Evolutionary conservation across 2,113 vertebrate species (phyloP), one percentile per base, ranked within the genome.

Genomic region (Ictidomys tridecemlineatus): DNA sequence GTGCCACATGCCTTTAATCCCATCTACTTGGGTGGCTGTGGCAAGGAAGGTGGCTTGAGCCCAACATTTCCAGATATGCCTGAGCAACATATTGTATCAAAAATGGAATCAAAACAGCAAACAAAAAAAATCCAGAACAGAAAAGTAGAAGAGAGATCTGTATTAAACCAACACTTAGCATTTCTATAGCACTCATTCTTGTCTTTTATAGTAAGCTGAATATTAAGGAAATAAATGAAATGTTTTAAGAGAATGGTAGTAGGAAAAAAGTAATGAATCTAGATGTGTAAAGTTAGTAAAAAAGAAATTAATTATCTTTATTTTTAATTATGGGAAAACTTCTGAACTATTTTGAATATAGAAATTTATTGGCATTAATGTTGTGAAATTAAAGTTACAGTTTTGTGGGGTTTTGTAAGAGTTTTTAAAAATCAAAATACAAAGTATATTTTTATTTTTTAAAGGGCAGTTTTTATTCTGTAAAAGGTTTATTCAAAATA

Each of bases 111-210:
- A 76, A 48, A n/a, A 51, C 4, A 72, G 2, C 11, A 14, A 18
- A 45, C 20, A 51, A 42, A 65, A 37, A n/a, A 61, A 22, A 3
- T 10, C 11, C 37, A 70, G 70, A 58, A 24, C 26, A 80, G 89
- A 70, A 89, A 63, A 83, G 37, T 76, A 87, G 61, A 72, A 74
- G 76, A 76, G 17, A 42, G 34, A 30, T 4, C 39, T 80, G 1
- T 13, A 51, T 34, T 94, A 83, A 70, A 80, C 28, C 45, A 85
- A 39, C 63, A 42, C 24, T 67, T 95, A 69, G 5, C 67, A 91
- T 74, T 87, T 94, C 78, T 61, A 45, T 89, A 90, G 24, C 69
- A 67, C 92, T 97, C 58, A 93, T 65, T 96, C 4, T n/a, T 67
- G 39, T 89, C 53, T 92, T 96, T 11, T 51, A 70, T 34, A 63